These are phyloP conservation scores for Apis dorsata DNA, from an alignment of 1,140 invertebrate species.

Conservation along the genomic window DNA sequence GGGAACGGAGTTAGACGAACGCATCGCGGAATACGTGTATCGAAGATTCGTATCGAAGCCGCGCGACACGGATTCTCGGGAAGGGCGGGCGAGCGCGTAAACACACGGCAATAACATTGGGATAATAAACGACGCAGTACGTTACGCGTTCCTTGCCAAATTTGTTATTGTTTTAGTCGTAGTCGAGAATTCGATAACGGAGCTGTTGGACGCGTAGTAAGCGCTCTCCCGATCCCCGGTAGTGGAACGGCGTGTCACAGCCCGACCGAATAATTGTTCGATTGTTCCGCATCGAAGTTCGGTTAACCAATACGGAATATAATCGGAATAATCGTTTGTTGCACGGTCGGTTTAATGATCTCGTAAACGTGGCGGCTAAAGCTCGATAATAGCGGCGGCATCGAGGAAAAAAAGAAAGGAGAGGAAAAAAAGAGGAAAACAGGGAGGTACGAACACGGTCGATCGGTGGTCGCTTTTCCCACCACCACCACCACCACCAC, in stretches of 20 bases:
- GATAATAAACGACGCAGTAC: not conserved
- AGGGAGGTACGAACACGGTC: too few species aligned
- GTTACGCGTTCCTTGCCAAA: constrained; percentile 22
- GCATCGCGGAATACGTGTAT: too few species aligned
- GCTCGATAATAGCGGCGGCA: not conserved
- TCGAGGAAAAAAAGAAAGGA: not conserved
- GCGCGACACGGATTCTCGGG: not conserved
- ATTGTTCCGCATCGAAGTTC: constrained; percentile 41
- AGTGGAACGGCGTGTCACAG: not conserved
- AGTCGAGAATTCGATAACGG: constrained; percentile 38
- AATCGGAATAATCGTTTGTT: constrained; percentile 55
- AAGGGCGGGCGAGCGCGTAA: not conserved
- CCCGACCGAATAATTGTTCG: constrained; percentile 50
- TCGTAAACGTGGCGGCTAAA: constrained; percentile 41
- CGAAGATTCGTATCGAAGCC: not conserved
- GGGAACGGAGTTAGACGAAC: not conserved
- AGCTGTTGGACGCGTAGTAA: not conserved
- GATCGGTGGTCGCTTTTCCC: too few species aligned
- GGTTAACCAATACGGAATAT: constrained; percentile 56
- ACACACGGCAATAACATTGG: constrained; percentile 4
- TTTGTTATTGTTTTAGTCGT: constrained; percentile 16
- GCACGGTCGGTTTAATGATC: constrained; percentile 45
- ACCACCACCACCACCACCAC: too few species aligned
- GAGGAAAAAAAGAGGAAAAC: not conserved
- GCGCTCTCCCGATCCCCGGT: not conserved